Percentiles rank a stretch among this genome's conserved stretches.
Evolutionary conservation across 1,140 invertebrate species (phyloP).

Genomic region (Habropoda laboriosa): DNA sequence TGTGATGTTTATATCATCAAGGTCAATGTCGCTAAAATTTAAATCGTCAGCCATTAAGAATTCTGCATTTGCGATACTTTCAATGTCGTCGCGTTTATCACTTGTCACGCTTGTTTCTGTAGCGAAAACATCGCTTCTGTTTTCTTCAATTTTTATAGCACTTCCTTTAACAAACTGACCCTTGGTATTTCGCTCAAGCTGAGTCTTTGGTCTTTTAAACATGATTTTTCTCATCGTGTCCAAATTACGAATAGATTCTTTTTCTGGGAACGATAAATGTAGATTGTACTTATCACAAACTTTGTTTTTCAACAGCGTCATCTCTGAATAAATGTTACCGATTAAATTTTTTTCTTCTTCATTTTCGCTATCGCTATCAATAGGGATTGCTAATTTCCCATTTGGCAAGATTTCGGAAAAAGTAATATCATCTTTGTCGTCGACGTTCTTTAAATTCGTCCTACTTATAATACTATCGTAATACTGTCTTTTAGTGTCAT

Average conservation of each 20-base stretch:
- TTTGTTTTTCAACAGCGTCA: slow-evolving; percentile 32
- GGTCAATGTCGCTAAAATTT: background rate
- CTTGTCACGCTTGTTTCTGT: background rate
- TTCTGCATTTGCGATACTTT: background rate
- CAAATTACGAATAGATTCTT: slow-evolving; percentile 21
- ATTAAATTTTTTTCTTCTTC: slow-evolving; percentile 26
- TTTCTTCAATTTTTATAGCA: background rate
- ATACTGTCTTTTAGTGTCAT: slow-evolving; percentile 61
- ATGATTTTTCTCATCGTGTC: background rate
- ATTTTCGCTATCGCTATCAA: slow-evolving; percentile 24
- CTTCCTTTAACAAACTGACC: slow-evolving; percentile 30
- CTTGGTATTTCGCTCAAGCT: background rate
- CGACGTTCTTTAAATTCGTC: background rate
- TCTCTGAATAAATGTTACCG: background rate
- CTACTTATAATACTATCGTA: slow-evolving; percentile 50
- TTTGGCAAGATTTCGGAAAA: slow-evolving; percentile 67
- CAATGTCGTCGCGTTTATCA: background rate
- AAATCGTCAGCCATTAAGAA: background rate
- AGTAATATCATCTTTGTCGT: slow-evolving; percentile 60
- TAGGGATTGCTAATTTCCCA: slow-evolving; percentile 70
- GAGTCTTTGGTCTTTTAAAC: slow-evolving; percentile 13
- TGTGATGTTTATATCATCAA: background rate
- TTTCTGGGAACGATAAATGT: slow-evolving; percentile 54
- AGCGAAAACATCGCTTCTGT: background rate
- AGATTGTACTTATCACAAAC: slow-evolving; percentile 62